Percentiles rank a stretch among this genome's conserved stretches.
Conservation (phyloP, 2,113 vertebrate species). For the Cisticola juncidis region DNA sequence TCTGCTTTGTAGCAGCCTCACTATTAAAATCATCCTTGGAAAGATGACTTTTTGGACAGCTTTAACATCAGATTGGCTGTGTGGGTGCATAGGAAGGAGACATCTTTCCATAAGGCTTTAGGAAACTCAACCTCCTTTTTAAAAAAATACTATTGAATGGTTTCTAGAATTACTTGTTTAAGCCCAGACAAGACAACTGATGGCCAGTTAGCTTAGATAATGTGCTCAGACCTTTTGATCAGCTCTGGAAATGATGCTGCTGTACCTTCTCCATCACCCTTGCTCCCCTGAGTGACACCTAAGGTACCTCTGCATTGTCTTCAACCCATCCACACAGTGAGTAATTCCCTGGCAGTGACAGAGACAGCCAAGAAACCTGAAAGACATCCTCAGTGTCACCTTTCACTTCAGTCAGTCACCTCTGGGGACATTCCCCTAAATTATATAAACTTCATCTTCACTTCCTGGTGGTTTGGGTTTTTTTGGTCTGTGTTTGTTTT, state of each 20-base stretch:
- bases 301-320: neutral
- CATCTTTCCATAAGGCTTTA: neutral
- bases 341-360: neutral
- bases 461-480: neutral
- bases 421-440: neutral
- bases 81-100: neutral
- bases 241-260: neutral
- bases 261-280: neutral
- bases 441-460: neutral
- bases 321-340: neutral
- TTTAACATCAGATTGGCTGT: neutral
- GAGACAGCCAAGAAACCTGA: neutral
- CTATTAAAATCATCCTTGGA: neutral
- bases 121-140: neutral
- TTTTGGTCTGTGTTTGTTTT: neutral
- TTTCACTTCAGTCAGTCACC: neutral
- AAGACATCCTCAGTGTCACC: neutral
- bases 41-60: neutral
- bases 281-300: neutral
- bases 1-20: neutral
- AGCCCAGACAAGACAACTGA: neutral
- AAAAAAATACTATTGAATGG: neutral
- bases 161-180: neutral
- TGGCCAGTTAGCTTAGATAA: neutral
- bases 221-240: neutral